Percentiles rank a stretch among this genome's conserved stretches.
phyloP scores from a whole-genome alignment of 2,113 vertebrate genomes.

The Oreochromis niloticus region DNA sequence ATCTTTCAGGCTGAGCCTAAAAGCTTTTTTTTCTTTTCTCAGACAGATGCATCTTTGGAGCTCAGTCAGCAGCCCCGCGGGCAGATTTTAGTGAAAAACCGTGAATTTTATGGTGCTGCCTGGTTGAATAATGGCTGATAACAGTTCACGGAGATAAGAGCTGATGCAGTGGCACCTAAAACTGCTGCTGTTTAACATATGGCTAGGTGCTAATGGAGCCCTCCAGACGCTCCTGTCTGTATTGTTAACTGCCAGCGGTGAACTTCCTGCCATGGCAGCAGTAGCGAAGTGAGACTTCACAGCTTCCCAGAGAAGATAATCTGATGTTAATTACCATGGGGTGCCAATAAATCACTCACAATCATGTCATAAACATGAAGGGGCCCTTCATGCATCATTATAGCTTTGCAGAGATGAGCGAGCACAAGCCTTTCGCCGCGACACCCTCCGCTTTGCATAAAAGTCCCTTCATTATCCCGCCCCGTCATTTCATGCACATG shows the following conservation, averaged over 20 bases:
- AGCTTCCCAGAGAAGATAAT: constrained; percentile 50
- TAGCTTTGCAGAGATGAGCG: constrained; percentile 25
- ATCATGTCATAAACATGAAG: constrained; percentile 56
- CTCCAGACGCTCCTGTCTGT: constrained; percentile 13
- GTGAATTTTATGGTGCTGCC: constrained; percentile 1
- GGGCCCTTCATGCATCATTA: constrained; percentile 61
- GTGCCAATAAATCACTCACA: constrained; percentile 55
- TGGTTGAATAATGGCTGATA: constrained; percentile 10
- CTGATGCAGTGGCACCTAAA: constrained; percentile 3
- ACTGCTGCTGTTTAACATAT: constrained; percentile 40
- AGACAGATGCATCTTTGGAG: not conserved
- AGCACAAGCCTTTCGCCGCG: not conserved
- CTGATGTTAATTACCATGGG: constrained; percentile 51
- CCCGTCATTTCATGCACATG: constrained; percentile 12
- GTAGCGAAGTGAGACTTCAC: constrained; percentile 25
- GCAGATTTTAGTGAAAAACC: not conserved
- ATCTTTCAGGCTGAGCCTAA: not conserved
- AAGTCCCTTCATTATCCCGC: constrained; percentile 46
- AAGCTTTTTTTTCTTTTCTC: not conserved
- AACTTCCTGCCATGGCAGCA: constrained; percentile 27
- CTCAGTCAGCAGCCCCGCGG: not conserved
- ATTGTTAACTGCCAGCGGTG: constrained; percentile 28
- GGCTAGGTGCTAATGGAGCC: constrained; percentile 43
- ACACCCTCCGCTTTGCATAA: constrained; percentile 36
- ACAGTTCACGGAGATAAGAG: not conserved